Evolutionary conservation across 1,140 invertebrate genomes (phyloP).

Genomic region (Hypsibius dujardini): DNA sequence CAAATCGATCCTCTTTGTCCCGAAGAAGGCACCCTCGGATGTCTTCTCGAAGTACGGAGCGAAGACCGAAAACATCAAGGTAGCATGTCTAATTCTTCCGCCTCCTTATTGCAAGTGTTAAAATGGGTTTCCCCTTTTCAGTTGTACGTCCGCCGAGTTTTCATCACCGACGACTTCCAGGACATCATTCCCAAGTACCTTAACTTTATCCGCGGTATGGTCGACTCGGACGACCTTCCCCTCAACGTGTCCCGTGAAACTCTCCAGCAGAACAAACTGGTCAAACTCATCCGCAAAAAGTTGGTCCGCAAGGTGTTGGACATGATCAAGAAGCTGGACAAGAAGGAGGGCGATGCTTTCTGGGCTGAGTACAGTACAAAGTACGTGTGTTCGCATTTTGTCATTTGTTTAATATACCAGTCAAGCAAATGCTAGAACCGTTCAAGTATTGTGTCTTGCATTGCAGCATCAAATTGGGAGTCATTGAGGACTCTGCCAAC

Average conservation of each 20-base stretch:
- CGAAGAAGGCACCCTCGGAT: slow-evolving; percentile 69
- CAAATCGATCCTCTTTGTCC: slow-evolving; percentile 83
- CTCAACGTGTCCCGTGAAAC: slow-evolving; percentile 95
- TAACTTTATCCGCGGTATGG: slow-evolving; percentile 74
- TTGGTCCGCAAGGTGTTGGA: slow-evolving; percentile 87
- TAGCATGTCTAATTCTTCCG: slow-evolving; percentile 26
- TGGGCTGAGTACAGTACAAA: slow-evolving; percentile 99
- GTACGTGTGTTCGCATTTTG: slow-evolving; percentile 35
- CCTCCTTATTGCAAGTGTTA: neutral
- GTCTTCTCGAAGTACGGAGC: slow-evolving; percentile 87
- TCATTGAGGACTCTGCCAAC: slow-evolving; percentile 94
- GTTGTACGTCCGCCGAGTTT: slow-evolving; percentile 84
- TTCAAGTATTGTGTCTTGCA: slow-evolving; percentile 21
- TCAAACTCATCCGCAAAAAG: slow-evolving; percentile 98
- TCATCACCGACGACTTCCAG: slow-evolving; percentile 98
- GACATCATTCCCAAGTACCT: slow-evolving; percentile 99
- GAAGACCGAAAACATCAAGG: slow-evolving; percentile 80
- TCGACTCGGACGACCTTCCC: slow-evolving; percentile 97
- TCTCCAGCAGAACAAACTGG: slow-evolving; percentile 85
- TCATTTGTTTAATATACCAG: slow-evolving; percentile 18
- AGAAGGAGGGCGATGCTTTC: slow-evolving; percentile 78
- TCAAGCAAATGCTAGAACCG: too few relatives aligned
- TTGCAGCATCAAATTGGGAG: slow-evolving; percentile 70
- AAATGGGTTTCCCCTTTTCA: slow-evolving; percentile 28
- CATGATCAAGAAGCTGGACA: slow-evolving; percentile 91